Percentiles rank a stretch among this genome's conserved stretches.
Conservation (phyloP, 2,113 vertebrate genomes). For the Xenus cinereus region DNA sequence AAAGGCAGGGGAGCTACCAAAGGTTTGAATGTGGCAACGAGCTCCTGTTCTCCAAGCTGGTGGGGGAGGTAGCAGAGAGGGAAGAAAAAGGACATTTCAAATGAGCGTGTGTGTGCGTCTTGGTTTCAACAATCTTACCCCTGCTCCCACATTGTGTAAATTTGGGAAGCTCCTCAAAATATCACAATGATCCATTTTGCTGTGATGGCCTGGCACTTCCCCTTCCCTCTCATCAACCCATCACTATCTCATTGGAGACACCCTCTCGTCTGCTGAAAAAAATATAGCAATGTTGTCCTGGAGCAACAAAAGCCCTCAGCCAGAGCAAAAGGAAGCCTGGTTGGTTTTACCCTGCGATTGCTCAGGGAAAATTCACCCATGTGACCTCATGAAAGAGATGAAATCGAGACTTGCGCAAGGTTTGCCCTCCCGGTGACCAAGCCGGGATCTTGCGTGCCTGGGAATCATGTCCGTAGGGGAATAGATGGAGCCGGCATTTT, state of each 20-base stretch:
- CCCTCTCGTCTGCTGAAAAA: background rate
- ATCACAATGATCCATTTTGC: background rate
- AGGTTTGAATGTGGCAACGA: background rate
- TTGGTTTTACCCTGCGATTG: background rate
- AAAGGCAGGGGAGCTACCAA: background rate
- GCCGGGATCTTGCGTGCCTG: conserved; percentile 3
- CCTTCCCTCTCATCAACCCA: background rate
- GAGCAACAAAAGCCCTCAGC: background rate
- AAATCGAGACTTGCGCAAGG: conserved; percentile 14
- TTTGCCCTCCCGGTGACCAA: background rate
- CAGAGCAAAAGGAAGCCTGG: background rate
- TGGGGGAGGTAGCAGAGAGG: background rate
- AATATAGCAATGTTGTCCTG: background rate
- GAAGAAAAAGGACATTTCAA: background rate
- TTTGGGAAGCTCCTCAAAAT: background rate
- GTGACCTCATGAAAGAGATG: background rate
- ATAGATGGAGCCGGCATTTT: conserved; percentile 33
- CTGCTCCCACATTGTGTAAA: fast-evolving
- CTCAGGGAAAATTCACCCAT: background rate
- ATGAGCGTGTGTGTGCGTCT: background rate
- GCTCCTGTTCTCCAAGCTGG: background rate
- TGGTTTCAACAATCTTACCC: background rate
- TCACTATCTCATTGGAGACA: background rate
- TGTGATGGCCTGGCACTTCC: background rate
- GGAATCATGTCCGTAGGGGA: conserved; percentile 47